phyloP scores from a whole-genome alignment of 2,888 invertebrate genomes.

The Pseudococcus viburni region DNA sequence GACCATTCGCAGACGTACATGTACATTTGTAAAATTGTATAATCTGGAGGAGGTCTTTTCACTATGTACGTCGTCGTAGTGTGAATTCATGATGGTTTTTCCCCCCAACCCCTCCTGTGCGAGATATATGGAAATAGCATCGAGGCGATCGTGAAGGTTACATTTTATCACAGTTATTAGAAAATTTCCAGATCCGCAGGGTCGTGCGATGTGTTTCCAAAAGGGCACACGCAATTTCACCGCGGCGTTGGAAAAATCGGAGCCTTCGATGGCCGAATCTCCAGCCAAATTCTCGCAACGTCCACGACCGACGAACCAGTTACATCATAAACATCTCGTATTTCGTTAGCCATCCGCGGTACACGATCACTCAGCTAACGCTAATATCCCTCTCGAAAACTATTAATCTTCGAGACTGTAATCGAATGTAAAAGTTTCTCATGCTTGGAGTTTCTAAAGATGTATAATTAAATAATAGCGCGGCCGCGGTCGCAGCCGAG shows the following conservation, averaged over 20 bases:
- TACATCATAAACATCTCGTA: slow-evolving; percentile 10
- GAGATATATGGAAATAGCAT: not conserved
- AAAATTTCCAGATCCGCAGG: not conserved
- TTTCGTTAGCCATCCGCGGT: not conserved
- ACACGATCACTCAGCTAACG: slow-evolving; percentile 42
- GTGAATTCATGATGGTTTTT: slow-evolving; percentile 9
- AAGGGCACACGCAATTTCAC: slow-evolving; percentile 24
- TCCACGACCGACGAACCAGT: not conserved
- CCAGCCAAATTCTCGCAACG: not conserved
- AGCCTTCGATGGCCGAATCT: not conserved
- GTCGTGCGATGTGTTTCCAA: not conserved
- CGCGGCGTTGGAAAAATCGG: not conserved
- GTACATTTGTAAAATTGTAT: slow-evolving; percentile 54
- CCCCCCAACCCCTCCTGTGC: not conserved
- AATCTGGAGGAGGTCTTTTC: slow-evolving; percentile 44
- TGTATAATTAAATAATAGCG: slow-evolving; percentile 62
- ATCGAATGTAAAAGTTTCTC: slow-evolving; percentile 57
- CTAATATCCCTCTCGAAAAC: slow-evolving; percentile 58
- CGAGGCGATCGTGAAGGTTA: slow-evolving; percentile 1
- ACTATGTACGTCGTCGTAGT: not conserved
- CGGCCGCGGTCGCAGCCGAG: not conserved
- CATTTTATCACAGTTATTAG: slow-evolving; percentile 18
- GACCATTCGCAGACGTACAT: slow-evolving; percentile 48
- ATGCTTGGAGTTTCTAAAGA: slow-evolving; percentile 53
- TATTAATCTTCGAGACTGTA: slow-evolving; percentile 52